Evolutionary conservation across 2,888 invertebrate species (phyloP), one percentile per base, ranked within the genome.

Genomic region (Panopea generosa): DNA sequence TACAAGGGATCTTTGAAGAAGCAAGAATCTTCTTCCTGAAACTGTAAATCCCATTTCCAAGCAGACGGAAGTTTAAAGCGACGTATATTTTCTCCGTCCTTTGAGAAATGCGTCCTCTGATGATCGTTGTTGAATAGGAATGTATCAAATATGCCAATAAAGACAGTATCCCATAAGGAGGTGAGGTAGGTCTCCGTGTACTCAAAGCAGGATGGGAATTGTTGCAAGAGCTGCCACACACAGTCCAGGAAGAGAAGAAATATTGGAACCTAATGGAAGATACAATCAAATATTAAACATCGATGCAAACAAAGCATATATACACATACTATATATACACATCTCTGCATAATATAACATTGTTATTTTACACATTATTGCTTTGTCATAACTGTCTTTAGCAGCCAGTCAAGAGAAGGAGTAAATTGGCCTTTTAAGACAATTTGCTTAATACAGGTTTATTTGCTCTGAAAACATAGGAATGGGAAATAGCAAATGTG

Each of bases 11-110:
- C 98, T 89, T 95, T 95, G 92, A 98, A 98, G 78, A 97, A 93
- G 2, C 95, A 94, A 70, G 96, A 95, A 90, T 98, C 97, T 69
- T 95, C 95, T 56, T 96, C 96, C 0, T 95, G 94, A 90, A 97
- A 97, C 92, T 97, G 97, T 88, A 96, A 96, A 69, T 95, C 95
- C 97, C 97, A 98, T 90, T 97, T 96, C 98, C 98, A 98, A 1
- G 96, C 95, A 3, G 86, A 82, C 11, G 87, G 88, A 20, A 89
- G 71, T 29, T 61, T 72, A 50, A 84, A 81, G 11, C 82, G 70
- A 18, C 75, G 59, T 56, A 85, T 73, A 45, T 83, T 85, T 26
- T 82, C 73, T 0, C 83, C 82, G 20, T 85, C 86, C 26, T 75
- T 67, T 11, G 71, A 72, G 18, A 96, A 96, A 45, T 95, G 93